Evolutionary conservation across 37 sponge, comb jelly and placozoan genomes (phyloP).

Genomic region (Bolinopsis microptera): DNA sequence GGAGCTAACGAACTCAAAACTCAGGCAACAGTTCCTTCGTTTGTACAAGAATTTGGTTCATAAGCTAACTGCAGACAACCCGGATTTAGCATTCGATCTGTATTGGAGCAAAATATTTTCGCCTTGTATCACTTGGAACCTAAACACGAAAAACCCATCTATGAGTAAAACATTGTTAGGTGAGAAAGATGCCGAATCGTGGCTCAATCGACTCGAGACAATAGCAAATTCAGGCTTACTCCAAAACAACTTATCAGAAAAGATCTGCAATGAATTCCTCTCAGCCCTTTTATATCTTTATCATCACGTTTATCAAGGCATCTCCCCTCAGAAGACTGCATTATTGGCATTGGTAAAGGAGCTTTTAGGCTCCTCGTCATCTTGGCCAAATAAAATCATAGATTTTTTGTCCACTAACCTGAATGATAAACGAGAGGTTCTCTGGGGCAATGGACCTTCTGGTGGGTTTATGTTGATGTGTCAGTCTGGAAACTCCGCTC

Average conservation of each 20-base stretch:
- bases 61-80: slow-evolving; percentile 8
- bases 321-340: neutral
- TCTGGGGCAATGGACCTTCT: neutral
- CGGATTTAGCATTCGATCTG: neutral
- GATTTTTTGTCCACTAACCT: neutral
- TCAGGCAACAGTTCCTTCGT: slow-evolving; percentile 30
- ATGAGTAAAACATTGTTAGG: neutral
- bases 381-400: neutral
- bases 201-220: neutral
- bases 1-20: neutral
- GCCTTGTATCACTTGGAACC: neutral
- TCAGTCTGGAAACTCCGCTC: neutral
- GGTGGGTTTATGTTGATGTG: neutral
- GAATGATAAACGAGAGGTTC: neutral
- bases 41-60: slow-evolving; percentile 39
- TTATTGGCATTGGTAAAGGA: neutral
- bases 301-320: neutral
- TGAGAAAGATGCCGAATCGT: neutral
- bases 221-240: neutral
- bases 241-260: neutral
- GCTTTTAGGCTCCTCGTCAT: neutral
- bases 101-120: neutral
- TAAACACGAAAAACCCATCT: neutral
- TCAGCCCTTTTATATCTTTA: neutral
- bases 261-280: neutral